These are phyloP conservation scores for Acipenser transmontanus DNA, from an alignment of 2,797 vertebrate species.

Conservation along the genomic window DNA sequence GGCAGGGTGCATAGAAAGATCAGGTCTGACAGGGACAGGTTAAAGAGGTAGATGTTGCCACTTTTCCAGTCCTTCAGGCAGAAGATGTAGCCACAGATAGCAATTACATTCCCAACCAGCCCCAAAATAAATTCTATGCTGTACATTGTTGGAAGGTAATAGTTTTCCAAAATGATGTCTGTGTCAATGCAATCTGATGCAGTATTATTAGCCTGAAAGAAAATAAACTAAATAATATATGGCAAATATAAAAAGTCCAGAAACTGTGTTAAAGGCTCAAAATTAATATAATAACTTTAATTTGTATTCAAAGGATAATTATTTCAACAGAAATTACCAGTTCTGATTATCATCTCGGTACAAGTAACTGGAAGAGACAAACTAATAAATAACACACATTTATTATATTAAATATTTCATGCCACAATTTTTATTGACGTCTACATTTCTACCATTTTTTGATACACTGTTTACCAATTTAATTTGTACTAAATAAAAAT, in stretches of 20 bases:
- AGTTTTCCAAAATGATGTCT: constrained; percentile 44
- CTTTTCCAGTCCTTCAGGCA: constrained; percentile 76
- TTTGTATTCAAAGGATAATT: no score
- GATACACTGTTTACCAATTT: no score
- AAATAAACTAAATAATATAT: constrained; percentile 1
- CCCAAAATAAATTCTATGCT: constrained; percentile 70
- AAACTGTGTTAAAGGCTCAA: not conserved
- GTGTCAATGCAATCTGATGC: constrained; percentile 31
- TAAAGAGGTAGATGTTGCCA: constrained; percentile 81
- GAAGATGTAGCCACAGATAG: constrained; percentile 73
- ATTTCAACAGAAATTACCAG: no score
- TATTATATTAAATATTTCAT: no score
- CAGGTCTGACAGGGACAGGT: constrained; percentile 75
- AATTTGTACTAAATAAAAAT: no score
- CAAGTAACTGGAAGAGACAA: no score
- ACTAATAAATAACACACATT: no score
- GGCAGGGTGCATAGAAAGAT: constrained; percentile 80
- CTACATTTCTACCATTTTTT: no score
- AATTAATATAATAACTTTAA: no score
- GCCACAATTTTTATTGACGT: no score
- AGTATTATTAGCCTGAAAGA: constrained; percentile 33
- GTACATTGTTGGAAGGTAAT: constrained; percentile 72
- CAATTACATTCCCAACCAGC: constrained; percentile 60
- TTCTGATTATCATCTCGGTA: no score
- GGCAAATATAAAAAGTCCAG: not conserved